These are phyloP conservation scores for Anthonomus grandis DNA, from an alignment of 1,140 invertebrate species.

Conservation along the genomic window DNA sequence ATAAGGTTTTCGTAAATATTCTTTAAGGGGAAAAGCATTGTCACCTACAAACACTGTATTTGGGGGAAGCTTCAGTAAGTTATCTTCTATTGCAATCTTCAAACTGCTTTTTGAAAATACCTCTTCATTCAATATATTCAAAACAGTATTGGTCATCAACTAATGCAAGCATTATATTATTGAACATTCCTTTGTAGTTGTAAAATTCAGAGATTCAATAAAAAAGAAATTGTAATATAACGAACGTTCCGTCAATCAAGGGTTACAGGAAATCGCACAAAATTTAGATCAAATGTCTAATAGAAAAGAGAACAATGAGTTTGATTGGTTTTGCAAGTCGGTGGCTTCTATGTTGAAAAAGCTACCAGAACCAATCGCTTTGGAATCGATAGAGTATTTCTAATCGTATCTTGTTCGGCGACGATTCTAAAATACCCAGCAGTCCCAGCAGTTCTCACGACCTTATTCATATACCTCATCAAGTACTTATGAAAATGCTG, in stretches of 20 bases:
- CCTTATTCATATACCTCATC: no score
- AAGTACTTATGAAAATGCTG: no score
- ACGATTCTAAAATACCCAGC: no score
- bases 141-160: slow-evolving; percentile 4
- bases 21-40: slow-evolving; percentile 10
- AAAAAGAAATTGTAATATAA: not conserved
- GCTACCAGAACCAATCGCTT: slow-evolving; percentile 13
- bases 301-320: not conserved
- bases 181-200: slow-evolving; percentile 2
- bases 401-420: slow-evolving; percentile 10
- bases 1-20: slow-evolving; percentile 15
- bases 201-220: not conserved
- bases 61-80: not conserved
- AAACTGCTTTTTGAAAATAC: not conserved
- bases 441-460: no score
- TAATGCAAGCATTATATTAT: not conserved
- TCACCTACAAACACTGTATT: slow-evolving; percentile 7
- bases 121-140: not conserved
- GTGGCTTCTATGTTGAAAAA: slow-evolving; percentile 12
- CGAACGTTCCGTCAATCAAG: not conserved
- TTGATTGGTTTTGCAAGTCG: not conserved
- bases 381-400: slow-evolving; percentile 8
- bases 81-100: no score
- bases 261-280: slow-evolving; percentile 12
- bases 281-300: not conserved